Evolutionary conservation across 2,888 invertebrate species (phyloP).

Genomic region (Chesias legatella): DNA sequence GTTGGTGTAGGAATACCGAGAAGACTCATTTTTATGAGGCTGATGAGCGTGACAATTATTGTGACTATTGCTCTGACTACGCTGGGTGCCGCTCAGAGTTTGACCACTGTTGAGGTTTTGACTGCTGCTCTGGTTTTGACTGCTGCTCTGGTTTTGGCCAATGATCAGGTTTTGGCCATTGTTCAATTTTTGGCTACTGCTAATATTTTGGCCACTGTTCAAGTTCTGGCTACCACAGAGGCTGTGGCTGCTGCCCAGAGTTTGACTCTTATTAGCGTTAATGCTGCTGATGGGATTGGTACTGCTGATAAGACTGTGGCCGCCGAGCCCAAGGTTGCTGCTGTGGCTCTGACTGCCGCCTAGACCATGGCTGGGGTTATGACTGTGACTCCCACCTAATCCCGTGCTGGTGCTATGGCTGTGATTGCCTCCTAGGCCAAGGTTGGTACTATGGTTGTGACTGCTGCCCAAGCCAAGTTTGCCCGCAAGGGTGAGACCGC

Average conservation of each 20-base stretch:
- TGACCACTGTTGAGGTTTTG: constrained; percentile 28
- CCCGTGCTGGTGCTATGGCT: not conserved
- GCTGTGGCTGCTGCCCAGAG: not conserved
- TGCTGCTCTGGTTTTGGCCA: constrained; percentile 1
- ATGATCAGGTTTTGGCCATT: not conserved
- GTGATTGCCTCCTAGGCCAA: constrained; percentile 1
- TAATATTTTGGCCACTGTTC: constrained; percentile 1
- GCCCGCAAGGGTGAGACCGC: constrained; percentile 6
- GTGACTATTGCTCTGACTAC: constrained; percentile 5
- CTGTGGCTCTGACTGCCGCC: constrained; percentile 6
- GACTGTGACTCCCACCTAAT: constrained; percentile 2
- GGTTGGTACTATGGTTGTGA: constrained; percentile 3
- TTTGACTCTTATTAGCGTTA: too few relatives aligned
- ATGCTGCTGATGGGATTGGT: too few relatives aligned
- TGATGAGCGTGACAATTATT: constrained; percentile 1
- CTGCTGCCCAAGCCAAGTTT: constrained; percentile 5
- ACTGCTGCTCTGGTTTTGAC: constrained; percentile 41
- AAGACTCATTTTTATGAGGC: constrained; percentile 21
- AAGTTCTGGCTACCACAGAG: constrained; percentile 3
- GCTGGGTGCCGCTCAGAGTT: constrained; percentile 5
- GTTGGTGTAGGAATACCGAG: constrained; percentile 57
- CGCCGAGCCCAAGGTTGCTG: constrained; percentile 15
- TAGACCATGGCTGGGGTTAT: not conserved
- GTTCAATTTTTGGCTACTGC: constrained; percentile 3
- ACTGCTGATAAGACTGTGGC: constrained; percentile 7